Conservation (phyloP, 2,113 vertebrate genomes). For the Podarcis cretensis region DNA sequence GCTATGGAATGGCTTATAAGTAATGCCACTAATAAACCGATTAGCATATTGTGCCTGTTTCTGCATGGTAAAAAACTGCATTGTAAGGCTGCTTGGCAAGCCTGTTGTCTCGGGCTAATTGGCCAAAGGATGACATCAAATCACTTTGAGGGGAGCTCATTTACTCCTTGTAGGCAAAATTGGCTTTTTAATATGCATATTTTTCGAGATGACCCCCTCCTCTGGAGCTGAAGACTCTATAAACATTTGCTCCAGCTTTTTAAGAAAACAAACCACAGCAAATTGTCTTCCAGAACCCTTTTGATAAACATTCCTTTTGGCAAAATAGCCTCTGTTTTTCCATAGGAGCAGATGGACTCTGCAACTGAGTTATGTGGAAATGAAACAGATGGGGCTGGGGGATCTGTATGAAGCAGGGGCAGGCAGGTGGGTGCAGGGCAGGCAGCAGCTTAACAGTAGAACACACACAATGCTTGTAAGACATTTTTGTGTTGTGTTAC, state of each 20-base stretch:
- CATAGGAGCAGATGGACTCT: not conserved
- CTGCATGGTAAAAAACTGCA: not conserved
- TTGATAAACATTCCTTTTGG: not conserved
- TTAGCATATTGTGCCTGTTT: not conserved
- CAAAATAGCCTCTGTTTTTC: not conserved
- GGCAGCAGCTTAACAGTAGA: no score
- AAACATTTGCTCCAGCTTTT: not conserved
- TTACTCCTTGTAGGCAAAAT: fast-evolving
- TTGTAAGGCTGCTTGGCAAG: not conserved
- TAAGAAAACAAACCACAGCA: not conserved
- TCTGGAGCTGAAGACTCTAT: not conserved
- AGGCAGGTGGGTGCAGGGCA: not conserved
- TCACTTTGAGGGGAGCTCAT: not conserved
- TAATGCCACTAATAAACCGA: not conserved
- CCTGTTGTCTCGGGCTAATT: not conserved
- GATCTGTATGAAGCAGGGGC: not conserved
- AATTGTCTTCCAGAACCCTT: not conserved
- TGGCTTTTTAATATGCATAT: not conserved
- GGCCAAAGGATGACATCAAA: not conserved
- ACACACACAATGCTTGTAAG: fast-evolving
- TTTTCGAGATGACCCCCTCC: not conserved
- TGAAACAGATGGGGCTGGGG: not conserved
- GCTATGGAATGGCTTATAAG: constrained; percentile 6
- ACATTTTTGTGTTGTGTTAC: no score
- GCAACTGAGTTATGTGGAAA: not conserved